Evolutionary conservation across 2,113 vertebrate species (phyloP).

Genomic region (Prunella himalayana): DNA sequence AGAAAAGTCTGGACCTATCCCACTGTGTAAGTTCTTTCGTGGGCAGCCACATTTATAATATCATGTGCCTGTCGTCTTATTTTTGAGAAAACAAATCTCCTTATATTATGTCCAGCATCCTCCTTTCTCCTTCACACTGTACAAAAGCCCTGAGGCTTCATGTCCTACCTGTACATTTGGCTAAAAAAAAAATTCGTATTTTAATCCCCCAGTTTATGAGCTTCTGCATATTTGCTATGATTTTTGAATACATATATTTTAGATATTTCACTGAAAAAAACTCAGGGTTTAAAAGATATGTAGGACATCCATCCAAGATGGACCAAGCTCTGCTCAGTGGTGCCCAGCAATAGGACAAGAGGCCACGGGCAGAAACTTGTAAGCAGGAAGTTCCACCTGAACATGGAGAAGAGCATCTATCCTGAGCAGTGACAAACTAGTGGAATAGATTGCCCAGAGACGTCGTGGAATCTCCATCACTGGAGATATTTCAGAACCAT

Average conservation of each 20-base stretch:
- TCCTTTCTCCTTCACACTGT: background rate
- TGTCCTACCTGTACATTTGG: too few relatives aligned
- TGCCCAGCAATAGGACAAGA: background rate
- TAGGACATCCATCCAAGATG: background rate
- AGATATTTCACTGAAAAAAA: background rate
- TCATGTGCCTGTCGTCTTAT: background rate
- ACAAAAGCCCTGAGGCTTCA: background rate
- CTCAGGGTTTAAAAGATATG: background rate
- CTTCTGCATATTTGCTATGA: background rate
- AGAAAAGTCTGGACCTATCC: background rate
- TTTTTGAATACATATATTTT: background rate
- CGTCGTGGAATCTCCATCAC: accelerated
- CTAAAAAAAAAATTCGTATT: background rate
- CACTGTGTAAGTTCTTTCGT: background rate
- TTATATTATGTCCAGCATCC: background rate
- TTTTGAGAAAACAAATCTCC: background rate
- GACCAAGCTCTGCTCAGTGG: background rate
- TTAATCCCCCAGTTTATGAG: background rate
- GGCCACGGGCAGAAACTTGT: accelerated
- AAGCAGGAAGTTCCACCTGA: background rate
- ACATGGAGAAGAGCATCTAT: background rate
- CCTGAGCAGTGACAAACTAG: background rate
- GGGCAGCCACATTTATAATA: background rate
- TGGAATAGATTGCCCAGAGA: background rate
- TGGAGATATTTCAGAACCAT: background rate